Evolutionary conservation across 2,888 invertebrate genomes (phyloP).

Genomic region (Lydus trimaculatus): DNA sequence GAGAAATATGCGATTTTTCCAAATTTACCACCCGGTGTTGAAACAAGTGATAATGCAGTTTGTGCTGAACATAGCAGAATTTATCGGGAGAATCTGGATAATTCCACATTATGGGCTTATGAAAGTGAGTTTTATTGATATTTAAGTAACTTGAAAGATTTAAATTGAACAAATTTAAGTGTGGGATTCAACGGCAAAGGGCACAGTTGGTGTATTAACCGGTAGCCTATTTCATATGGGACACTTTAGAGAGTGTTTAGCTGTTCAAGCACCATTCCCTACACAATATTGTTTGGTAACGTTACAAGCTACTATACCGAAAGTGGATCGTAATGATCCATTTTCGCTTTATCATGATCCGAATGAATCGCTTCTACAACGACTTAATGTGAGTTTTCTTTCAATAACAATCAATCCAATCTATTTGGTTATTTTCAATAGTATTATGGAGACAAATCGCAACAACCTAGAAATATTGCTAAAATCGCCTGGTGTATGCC

Average conservation of each 20-base stretch:
- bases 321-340: constrained; percentile 44
- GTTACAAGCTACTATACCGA: constrained; percentile 47
- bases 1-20: constrained; percentile 40
- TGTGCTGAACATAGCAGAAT: constrained; percentile 47
- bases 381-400: constrained; percentile 53
- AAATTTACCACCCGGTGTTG: constrained; percentile 44
- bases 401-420: background rate
- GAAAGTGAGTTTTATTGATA: constrained; percentile 59
- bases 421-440: constrained; percentile 32
- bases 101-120: constrained; percentile 66
- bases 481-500: constrained; percentile 57
- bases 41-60: constrained; percentile 39
- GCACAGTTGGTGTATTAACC: constrained; percentile 65
- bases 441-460: constrained; percentile 51
- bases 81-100: constrained; percentile 56
- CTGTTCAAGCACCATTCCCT: constrained; percentile 55
- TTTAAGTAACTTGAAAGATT: background rate
- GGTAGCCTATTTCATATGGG: constrained; percentile 68
- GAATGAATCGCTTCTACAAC: constrained; percentile 49
- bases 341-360: constrained; percentile 50
- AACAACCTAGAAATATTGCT: constrained; percentile 51
- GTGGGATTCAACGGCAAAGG: constrained; percentile 70
- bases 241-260: constrained; percentile 68
- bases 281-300: constrained; percentile 57
- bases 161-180: constrained; percentile 50